Conservation (phyloP, 1,140 invertebrate genomes). For the Eumaeus atala region DNA sequence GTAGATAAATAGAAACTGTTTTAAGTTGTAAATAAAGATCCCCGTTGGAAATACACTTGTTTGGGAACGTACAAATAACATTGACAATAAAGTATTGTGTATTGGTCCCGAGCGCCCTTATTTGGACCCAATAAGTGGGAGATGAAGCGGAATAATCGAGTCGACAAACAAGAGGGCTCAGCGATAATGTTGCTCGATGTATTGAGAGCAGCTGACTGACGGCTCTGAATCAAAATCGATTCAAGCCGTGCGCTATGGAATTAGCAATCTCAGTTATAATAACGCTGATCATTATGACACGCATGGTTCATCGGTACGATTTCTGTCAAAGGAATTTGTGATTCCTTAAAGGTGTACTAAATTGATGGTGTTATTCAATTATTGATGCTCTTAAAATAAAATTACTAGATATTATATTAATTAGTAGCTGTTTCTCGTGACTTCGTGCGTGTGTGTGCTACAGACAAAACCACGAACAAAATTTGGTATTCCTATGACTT, state of each 20-base stretch:
- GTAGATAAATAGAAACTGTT: too few relatives aligned
- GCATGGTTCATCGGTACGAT: not conserved
- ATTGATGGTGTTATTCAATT: not conserved
- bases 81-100: conserved; percentile 19
- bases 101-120: conserved; percentile 22
- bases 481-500: too few relatives aligned
- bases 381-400: not conserved
- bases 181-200: conserved; percentile 44
- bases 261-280: conserved; percentile 1
- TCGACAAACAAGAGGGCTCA: conserved; percentile 64
- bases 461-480: too few relatives aligned
- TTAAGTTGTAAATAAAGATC: too few relatives aligned
- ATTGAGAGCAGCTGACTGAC: too few relatives aligned
- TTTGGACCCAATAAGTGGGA: conserved; percentile 60
- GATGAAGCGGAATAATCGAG: conserved; percentile 68
- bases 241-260: conserved; percentile 9
- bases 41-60: not conserved
- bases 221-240: conserved; percentile 48
- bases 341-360: not conserved
- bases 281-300: not conserved
- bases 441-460: too few relatives aligned
- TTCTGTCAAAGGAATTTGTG: not conserved
- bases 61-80: conserved; percentile 8
- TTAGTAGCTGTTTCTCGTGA: not conserved
- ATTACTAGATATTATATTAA: not conserved